A percentile compares a stretch with the other conserved stretches of the same genome.
phyloP scores from a whole-genome alignment of 2,113 vertebrate genomes.

The Aix galericulata region DNA sequence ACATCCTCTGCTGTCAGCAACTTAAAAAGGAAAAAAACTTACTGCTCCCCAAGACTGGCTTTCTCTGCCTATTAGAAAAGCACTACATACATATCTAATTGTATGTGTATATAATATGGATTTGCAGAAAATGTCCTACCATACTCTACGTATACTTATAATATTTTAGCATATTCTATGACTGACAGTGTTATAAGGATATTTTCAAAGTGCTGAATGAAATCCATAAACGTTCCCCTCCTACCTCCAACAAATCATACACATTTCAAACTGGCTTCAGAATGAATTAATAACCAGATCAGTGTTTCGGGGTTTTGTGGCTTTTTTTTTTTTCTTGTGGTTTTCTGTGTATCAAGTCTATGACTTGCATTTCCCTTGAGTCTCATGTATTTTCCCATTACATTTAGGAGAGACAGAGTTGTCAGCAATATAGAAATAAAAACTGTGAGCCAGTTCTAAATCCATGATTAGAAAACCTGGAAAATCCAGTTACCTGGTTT shows the following conservation, averaged over 20 bases:
- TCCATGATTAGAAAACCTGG: no score
- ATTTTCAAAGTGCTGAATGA: not conserved
- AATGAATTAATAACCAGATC: not conserved
- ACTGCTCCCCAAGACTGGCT: not conserved
- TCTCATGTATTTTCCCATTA: not conserved
- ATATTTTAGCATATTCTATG: not conserved
- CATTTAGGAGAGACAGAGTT: not conserved
- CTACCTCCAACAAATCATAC: not conserved
- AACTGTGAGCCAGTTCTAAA: not conserved
- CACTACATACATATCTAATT: rapidly evolving
- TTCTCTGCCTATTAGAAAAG: not conserved
- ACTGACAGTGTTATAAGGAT: not conserved
- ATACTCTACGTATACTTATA: not conserved
- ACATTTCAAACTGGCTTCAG: not conserved
- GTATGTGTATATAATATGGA: not conserved
- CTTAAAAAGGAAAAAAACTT: not conserved
- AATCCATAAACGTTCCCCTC: not conserved
- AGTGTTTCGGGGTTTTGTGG: not conserved
- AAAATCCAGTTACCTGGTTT: not conserved
- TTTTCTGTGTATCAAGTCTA: not conserved
- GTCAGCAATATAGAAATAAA: not conserved
- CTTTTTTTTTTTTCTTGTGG: not conserved
- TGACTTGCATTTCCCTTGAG: not conserved
- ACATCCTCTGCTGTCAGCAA: not conserved
- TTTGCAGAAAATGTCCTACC: not conserved